A percentile compares a stretch with the other conserved stretches of the same genome.
Evolutionary conservation across 2,797 vertebrate species (phyloP).

Genomic region (Trematomus bernacchii): DNA sequence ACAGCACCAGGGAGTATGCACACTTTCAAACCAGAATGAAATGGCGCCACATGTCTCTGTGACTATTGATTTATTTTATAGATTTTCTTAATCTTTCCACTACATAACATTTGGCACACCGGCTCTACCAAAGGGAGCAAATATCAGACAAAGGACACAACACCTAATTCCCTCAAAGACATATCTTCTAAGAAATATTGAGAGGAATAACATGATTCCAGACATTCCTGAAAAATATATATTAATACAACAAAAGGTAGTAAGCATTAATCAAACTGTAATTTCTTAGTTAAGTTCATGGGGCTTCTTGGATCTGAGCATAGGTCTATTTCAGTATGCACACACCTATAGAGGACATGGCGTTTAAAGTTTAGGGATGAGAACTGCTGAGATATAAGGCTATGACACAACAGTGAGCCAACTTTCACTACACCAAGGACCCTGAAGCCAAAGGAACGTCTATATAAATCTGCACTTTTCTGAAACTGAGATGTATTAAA

Average conservation of each 20-base stretch:
- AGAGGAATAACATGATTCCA: background rate
- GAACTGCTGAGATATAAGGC: background rate
- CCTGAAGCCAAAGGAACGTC: background rate
- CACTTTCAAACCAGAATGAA: too few species aligned
- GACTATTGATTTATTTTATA: background rate
- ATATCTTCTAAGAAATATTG: background rate
- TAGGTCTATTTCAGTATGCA: too few species aligned
- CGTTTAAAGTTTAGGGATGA: background rate
- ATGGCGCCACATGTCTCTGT: too few species aligned
- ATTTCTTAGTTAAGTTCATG: background rate
- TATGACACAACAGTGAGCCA: slow-evolving; percentile 9
- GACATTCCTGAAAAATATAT: too few species aligned
- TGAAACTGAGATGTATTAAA: background rate
- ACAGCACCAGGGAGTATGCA: background rate
- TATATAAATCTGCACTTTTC: background rate
- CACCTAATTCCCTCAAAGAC: background rate
- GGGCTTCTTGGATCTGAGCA: background rate
- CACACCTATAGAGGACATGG: background rate
- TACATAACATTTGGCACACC: slow-evolving; percentile 9
- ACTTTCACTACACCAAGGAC: background rate
- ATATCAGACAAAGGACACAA: slow-evolving; percentile 1
- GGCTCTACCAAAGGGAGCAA: background rate
- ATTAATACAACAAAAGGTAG: too few species aligned
- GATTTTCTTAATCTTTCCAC: slow-evolving; percentile 4
- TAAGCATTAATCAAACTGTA: too few species aligned